Base-by-base conservation (phyloP, 1,140 invertebrate genomes). In the Pararge aegeria region DNA sequence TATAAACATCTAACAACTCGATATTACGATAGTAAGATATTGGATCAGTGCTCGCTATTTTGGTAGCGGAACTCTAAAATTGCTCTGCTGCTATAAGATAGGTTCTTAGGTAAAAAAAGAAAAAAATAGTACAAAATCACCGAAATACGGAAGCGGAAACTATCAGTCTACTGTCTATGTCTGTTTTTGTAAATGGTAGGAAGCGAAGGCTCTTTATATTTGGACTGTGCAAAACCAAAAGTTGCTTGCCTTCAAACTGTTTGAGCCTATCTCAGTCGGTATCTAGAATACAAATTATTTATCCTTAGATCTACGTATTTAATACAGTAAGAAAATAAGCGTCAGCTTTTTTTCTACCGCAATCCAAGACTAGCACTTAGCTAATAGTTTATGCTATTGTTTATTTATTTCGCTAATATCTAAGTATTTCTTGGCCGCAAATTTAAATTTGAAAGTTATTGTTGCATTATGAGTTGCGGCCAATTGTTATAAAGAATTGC, bases 311-410 rank as follows among this genome's bases (percentile, higher is more conserved):
- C n/a, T n/a, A n/a, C n/a, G n/a, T n/a, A 42, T 40, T n/a, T 4
- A 42, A 54, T 42, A 54, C n/a, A 42, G 18, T 10, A 12, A 54
- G 37, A 27, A 54, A 40, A 27, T 24, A 20, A 42, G 30, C 29
- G 15, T 38, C 34, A 24, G 34, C 37, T 13, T 54, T 53, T 54
- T 54, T 27, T 54, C 52, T 54, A 54, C 52, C 52, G 52, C 52
- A 54, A 42, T 38, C 52, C 52, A 54, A 38, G 18, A 13, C 12
- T 16, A 38, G 19, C 21, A 38, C 10, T 34, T 52, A 52, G 10
- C 38, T 38, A 13, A 38, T 38, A 5, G 13, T 5, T 1, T 42
- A 16, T 7, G 6, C 7, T 5, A 40, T 0, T n/a, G 13, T 38
- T 40, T 24, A 53, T 20, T 53, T 53, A 38, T 38, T 38, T 53